Evolutionary conservation across 2,797 vertebrate species (phyloP).

Genomic region (Acanthis flammea): DNA sequence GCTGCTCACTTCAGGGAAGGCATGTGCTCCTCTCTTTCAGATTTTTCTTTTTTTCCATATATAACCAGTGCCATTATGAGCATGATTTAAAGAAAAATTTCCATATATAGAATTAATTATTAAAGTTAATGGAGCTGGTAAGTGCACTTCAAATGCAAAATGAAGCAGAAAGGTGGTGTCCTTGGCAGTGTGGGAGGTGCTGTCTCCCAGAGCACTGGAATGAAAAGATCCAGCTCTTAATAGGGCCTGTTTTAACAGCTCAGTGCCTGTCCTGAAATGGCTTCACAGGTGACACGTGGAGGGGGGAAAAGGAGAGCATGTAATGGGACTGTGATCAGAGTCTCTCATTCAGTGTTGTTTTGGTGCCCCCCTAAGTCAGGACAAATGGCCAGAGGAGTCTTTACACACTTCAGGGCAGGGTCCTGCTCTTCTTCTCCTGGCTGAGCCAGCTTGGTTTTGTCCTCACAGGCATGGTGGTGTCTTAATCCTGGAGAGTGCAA

Average conservation of each 20-base stretch:
- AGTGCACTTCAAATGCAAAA: not conserved
- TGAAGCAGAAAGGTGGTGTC: not conserved
- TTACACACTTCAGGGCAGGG: fast-evolving
- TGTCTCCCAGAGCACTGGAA: not conserved
- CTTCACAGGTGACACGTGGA: fast-evolving
- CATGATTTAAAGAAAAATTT: not conserved
- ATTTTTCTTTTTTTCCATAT: not conserved
- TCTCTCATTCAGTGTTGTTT: fast-evolving
- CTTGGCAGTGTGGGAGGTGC: not conserved
- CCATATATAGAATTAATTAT: not conserved
- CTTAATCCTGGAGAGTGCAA: not conserved
- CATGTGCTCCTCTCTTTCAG: not conserved
- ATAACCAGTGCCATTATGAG: not conserved
- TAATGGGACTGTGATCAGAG: not conserved
- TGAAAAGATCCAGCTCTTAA: not conserved
- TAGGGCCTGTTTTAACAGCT: not conserved
- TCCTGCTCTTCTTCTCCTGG: not conserved
- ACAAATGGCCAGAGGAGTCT: not conserved
- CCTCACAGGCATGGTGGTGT: not conserved
- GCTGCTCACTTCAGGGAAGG: not conserved
- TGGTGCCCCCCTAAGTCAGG: not conserved
- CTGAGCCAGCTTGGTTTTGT: not conserved
- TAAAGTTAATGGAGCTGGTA: not conserved
- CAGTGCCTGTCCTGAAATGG: not conserved
- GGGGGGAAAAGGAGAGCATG: not conserved